Evolutionary conservation across 2,797 vertebrate species (phyloP).

Genomic region (Astyanax mexicanus): DNA sequence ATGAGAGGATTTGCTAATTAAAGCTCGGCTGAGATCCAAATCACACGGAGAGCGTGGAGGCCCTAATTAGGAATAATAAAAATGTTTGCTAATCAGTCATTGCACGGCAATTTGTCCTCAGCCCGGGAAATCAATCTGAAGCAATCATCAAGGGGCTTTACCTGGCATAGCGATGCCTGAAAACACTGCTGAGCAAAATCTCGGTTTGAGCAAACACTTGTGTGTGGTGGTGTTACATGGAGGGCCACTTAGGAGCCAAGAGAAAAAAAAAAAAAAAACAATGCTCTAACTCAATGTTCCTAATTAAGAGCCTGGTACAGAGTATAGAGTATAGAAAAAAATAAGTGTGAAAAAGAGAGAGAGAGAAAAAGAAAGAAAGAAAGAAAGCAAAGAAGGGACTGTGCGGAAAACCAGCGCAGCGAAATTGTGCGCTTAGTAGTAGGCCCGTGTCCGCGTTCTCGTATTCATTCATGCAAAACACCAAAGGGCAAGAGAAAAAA

Average conservation of each 20-base stretch:
- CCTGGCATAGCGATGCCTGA: slow-evolving; percentile 40
- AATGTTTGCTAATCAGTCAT: slow-evolving; percentile 77
- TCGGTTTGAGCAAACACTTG: slow-evolving; percentile 22
- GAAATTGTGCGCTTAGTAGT: not conserved
- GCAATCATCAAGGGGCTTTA: slow-evolving; percentile 53
- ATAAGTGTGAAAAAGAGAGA: too few relatives aligned
- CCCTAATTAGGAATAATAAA: slow-evolving; percentile 76
- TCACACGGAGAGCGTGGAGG: slow-evolving; percentile 50
- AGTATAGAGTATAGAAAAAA: slow-evolving; percentile 8
- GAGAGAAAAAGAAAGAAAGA: slow-evolving; percentile 14
- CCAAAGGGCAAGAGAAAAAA: slow-evolving; percentile 38
- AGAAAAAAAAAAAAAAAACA: too few relatives aligned
- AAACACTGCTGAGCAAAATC: slow-evolving; percentile 27
- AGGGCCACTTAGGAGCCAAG: not conserved
- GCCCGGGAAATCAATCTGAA: slow-evolving; percentile 63
- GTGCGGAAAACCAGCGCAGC: too few relatives aligned
- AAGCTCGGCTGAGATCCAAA: slow-evolving; percentile 47
- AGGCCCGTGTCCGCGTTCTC: slow-evolving; percentile 27
- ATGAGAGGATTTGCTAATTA: slow-evolving; percentile 47
- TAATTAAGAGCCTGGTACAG: not conserved
- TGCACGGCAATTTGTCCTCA: slow-evolving; percentile 72
- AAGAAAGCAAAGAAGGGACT: not conserved
- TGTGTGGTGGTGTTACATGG: not conserved
- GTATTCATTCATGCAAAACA: slow-evolving; percentile 53
- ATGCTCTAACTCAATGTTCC: not conserved